Evolutionary conservation across 1,140 invertebrate genomes (phyloP).

Genomic region (Drosophila gunungcola): DNA sequence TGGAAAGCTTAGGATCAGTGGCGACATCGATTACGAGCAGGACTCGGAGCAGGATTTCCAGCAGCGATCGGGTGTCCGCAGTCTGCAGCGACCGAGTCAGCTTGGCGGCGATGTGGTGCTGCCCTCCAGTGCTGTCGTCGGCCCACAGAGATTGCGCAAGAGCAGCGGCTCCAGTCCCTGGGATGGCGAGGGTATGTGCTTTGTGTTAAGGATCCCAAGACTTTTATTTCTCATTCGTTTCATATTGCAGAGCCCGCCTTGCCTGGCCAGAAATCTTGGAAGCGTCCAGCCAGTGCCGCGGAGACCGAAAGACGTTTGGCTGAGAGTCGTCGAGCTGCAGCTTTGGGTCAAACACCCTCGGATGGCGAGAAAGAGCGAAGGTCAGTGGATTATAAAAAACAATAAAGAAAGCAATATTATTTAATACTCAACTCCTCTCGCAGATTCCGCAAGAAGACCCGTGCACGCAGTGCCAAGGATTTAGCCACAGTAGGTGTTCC

Average conservation of each 20-base stretch:
- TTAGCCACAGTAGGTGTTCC: conserved; percentile 40
- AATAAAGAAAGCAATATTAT: neutral
- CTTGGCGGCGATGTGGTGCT: conserved; percentile 50
- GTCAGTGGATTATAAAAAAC: conserved; percentile 12
- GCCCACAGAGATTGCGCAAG: conserved; percentile 73
- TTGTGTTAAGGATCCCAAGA: too few relatives aligned
- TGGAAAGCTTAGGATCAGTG: conserved; percentile 64
- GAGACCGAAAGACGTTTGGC: conserved; percentile 86
- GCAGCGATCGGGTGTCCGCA: conserved; percentile 49
- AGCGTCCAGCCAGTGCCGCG: conserved; percentile 88
- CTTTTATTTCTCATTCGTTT: neutral
- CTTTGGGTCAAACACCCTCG: conserved; percentile 80
- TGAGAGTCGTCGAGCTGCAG: conserved; percentile 83
- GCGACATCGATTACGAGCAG: conserved; percentile 83
- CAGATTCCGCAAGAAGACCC: conserved; percentile 82
- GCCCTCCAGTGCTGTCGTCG: conserved; percentile 27
- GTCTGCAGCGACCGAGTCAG: conserved; percentile 76
- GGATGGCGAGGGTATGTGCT: conserved; percentile 85
- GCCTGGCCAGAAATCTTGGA: conserved; percentile 87
- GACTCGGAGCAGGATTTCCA: conserved; percentile 82
- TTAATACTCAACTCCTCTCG: neutral
- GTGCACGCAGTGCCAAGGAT: conserved; percentile 74
- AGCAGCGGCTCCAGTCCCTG: conserved; percentile 86
- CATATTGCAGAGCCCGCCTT: conserved; percentile 78
- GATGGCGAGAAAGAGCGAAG: conserved; percentile 84